phyloP scores from a whole-genome alignment of 2,797 vertebrate genomes.

The Poecilia velifera region DNA sequence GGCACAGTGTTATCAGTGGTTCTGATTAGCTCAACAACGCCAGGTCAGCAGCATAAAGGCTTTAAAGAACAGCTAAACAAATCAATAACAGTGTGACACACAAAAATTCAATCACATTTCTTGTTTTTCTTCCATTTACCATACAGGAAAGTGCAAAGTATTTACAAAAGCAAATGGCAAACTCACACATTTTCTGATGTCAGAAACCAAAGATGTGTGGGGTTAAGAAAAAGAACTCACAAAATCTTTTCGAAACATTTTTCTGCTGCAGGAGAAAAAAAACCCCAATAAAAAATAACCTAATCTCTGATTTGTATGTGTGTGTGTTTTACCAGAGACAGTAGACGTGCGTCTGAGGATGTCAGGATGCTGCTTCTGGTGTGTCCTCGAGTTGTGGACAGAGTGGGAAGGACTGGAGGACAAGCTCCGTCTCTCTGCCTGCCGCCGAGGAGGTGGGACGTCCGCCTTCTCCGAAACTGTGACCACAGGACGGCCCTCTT shows the following conservation, averaged over 20 bases:
- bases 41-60: slow-evolving; percentile 1
- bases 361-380: slow-evolving; percentile 87
- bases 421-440: slow-evolving; percentile 82
- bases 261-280: neutral
- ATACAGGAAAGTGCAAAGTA: neutral
- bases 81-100: slow-evolving; percentile 5
- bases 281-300: neutral
- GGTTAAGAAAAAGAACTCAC: neutral
- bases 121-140: neutral
- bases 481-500: slow-evolving; percentile 84
- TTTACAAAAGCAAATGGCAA: neutral
- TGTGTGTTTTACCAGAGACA: slow-evolving; percentile 82
- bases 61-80: slow-evolving; percentile 12
- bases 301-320: neutral
- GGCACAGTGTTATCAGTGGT: neutral
- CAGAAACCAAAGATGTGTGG: neutral
- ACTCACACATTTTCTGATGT: neutral
- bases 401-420: slow-evolving; percentile 85
- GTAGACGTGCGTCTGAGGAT: slow-evolving; percentile 85
- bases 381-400: slow-evolving; percentile 73
- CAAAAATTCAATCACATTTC: neutral
- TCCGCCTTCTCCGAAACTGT: slow-evolving; percentile 83
- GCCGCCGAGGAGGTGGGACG: slow-evolving; percentile 80
- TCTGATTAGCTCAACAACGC: slow-evolving; percentile 23
- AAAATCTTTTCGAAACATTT: neutral